Evolutionary conservation across 2,797 vertebrate genomes (phyloP), one percentile per base, ranked within the genome.

Genomic region (Mormyrops attenuatus): DNA sequence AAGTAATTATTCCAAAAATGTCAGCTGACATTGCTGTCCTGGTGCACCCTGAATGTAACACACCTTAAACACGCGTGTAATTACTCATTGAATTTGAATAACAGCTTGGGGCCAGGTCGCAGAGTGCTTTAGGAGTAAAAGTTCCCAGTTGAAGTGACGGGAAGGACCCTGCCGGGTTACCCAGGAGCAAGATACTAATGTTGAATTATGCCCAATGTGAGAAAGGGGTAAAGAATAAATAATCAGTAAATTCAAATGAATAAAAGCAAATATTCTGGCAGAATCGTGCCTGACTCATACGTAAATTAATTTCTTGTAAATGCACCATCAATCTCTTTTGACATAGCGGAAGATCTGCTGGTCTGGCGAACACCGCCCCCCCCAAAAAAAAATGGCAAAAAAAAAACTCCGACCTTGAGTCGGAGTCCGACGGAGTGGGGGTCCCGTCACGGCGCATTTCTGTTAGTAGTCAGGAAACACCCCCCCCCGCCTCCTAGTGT

Each of bases 401-500:
- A 63, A 6, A 22, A 63, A 63, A 49, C 89, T 92, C 88, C 13
- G 88, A 92, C 91, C 91, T 53, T 90, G 91, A 90, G 91, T 90
- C 6, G 85, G 91, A 47, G 89, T 47, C 49, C 69, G 57, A 20
- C 91, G 89, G 93, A 73, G 92, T 90, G 92, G 92, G 90, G 91
- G 91, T 84, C 91, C 88, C 90, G 22, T 88, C 49, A 88, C 77
- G 63, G 91, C 52, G 55, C 38, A 13, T 8, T 53, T 17, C 52
- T 53, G 52, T 17, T 53, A 47, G 52, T 53, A 60, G 88, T 26
- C 9, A 82, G 90, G 85, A 89, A 22, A n/a, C n/a, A n/a, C n/a
- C 5, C 90, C 89, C 66, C 91, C 92, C 90, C 84, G 91, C 91
- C 91, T 88, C 92, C 91, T 93, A 91, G 92, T 92, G 91, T 90